Percentiles rank a stretch among this genome's conserved stretches.
These are phyloP conservation scores for Tapirus indicus DNA, from an alignment of 2,797 vertebrate genomes.

Conservation along the genomic window DNA sequence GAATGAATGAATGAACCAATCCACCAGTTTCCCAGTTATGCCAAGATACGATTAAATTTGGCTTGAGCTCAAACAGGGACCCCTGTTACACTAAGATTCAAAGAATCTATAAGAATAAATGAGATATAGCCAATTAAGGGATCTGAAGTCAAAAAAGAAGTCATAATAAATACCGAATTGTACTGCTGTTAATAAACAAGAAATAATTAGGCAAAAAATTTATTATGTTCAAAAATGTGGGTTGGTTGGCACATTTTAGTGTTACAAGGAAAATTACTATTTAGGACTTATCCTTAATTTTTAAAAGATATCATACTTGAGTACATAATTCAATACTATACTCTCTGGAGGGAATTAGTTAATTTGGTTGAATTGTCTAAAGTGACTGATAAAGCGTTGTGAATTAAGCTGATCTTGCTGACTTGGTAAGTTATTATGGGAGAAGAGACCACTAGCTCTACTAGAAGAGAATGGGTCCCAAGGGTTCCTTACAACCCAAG, in stretches of 20 bases:
- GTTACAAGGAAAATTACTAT: background rate
- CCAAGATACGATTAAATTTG: background rate
- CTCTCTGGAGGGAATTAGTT: background rate
- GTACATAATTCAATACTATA: constrained; percentile 1
- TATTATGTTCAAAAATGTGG: background rate
- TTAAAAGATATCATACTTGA: background rate
- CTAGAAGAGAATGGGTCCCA: background rate
- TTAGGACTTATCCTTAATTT: background rate
- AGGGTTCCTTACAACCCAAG: background rate
- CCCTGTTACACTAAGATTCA: background rate
- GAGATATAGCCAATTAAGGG: background rate
- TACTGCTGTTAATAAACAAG: background rate
- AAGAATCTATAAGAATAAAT: background rate
- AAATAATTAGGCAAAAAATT: background rate
- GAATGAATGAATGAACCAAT: background rate
- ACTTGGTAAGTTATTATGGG: background rate
- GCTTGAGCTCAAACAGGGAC: background rate
- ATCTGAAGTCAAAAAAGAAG: background rate
- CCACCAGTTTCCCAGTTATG: background rate
- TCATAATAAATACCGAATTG: background rate
- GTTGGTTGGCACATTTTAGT: background rate
- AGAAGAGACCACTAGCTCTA: background rate
- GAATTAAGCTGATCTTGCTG: background rate
- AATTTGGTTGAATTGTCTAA: background rate
- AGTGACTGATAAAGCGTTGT: background rate